A percentile compares a stretch with the other conserved stretches of the same genome.
Evolutionary conservation across 2,113 vertebrate genomes (phyloP).

Genomic region (Coryphaenoides rupestris): DNA sequence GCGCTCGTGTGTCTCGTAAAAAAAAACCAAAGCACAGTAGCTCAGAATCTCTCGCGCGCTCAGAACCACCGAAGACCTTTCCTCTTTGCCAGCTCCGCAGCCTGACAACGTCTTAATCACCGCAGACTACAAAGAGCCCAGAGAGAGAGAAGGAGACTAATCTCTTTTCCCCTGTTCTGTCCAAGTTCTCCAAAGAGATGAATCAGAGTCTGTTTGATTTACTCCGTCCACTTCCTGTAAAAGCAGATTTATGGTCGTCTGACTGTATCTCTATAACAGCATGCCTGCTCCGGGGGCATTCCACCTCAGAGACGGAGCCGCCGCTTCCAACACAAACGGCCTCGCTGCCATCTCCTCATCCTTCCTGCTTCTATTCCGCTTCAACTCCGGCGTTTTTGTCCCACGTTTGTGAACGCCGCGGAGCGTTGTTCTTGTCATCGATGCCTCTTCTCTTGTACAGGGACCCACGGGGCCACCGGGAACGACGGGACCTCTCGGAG

Average conservation of each 20-base stretch:
- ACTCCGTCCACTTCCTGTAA: conserved; percentile 39
- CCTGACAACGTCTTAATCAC: conserved; percentile 20
- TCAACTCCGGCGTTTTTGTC: conserved; percentile 10
- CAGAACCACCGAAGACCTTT: neutral
- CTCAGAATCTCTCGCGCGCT: neutral
- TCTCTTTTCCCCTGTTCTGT: conserved; percentile 33
- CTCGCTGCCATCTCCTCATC: conserved; percentile 14
- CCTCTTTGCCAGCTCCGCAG: conserved; percentile 5
- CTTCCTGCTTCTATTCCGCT: conserved; percentile 24
- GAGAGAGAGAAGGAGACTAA: conserved; percentile 21
- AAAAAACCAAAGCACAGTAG: neutral
- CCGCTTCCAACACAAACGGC: conserved; percentile 21
- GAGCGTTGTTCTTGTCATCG: conserved; percentile 22
- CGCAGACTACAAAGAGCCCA: conserved; percentile 19
- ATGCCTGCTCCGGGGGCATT: conserved; percentile 30
- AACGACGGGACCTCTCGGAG: conserved; percentile 79
- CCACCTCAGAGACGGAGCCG: conserved; percentile 42
- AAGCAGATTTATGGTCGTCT: conserved; percentile 45
- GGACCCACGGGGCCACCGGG: conserved; percentile 84
- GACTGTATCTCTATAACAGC: conserved; percentile 32
- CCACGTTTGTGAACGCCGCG: conserved; percentile 7
- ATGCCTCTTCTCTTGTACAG: conserved; percentile 63
- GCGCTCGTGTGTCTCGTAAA: too few species aligned
- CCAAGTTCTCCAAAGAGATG: conserved; percentile 33
- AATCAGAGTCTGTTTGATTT: conserved; percentile 50